Evolutionary conservation across 1,140 invertebrate genomes (phyloP).

Genomic region (Trinorchestia longiramus): DNA sequence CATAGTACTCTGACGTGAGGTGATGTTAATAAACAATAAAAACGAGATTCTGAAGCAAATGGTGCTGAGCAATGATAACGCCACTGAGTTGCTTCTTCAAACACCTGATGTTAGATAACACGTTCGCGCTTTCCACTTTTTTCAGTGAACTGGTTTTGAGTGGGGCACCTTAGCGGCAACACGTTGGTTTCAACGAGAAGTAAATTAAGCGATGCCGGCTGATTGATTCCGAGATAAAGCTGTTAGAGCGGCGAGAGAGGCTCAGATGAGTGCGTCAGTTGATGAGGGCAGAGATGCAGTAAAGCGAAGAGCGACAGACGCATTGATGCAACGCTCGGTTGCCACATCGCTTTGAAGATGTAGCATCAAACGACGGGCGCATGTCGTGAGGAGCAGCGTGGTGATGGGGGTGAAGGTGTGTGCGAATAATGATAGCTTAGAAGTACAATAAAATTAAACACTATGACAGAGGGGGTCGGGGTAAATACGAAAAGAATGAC

Average conservation of each 20-base stretch:
- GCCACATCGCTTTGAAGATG: background rate
- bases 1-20: background rate
- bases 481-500: no score
- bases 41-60: background rate
- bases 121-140: background rate
- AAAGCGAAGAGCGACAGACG: background rate
- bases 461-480: no score
- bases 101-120: background rate
- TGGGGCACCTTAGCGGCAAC: background rate
- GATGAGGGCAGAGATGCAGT: background rate
- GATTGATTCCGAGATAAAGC: background rate
- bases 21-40: background rate
- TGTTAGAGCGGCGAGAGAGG: background rate
- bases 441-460: no score
- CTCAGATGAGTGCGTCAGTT: background rate
- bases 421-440: background rate
- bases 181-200: background rate
- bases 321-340: background rate
- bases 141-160: background rate
- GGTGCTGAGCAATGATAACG: background rate
- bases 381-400: background rate
- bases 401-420: no score
- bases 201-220: background rate
- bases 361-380: background rate
- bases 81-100: background rate